Evolutionary conservation across 2,888 invertebrate genomes (phyloP), one percentile per base, ranked within the genome.

Genomic region (Leptopterna dolabrata): DNA sequence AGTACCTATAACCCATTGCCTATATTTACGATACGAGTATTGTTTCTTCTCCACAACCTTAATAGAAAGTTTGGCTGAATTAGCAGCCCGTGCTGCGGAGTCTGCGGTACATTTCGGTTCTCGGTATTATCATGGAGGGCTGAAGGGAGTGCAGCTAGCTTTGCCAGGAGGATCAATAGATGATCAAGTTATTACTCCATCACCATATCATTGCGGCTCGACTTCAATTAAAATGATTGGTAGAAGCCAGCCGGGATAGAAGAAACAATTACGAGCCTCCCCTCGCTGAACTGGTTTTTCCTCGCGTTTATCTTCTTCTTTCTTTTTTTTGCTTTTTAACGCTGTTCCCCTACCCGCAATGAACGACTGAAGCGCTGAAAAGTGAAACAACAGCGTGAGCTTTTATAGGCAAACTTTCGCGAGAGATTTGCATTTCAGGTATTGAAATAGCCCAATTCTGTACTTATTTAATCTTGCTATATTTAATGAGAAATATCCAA

Each of bases 101-200:
- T 36, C 36, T 7, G 36, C 36, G 7, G 36, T 36, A 36, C 47
- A 16, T 47, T 47, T 13, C 47, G 1, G 63, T 9, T 63, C 19
- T 24, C 63, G 63, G 11, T 9, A 11, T 63, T 63, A 27, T 63
- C 63, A 63, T 63, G 24, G 11, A 63, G 63, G n/a, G 51, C 0
- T 51, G 51, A 19, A 51, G 63, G 13, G 63, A 1, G 24, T 2
- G 51, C 16, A 0, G 19, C 27, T 2, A 63, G 63, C 27, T 63
- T 24, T 11, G 63, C 63, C 63, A 6, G 24, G 24, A 19, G 63
- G 24, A 63, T 63, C 63, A 63, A 63, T 63, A 63, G 63, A 63
- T 63, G 63, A 63, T 63, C 63, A 63, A 63, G 63, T 63, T 63
- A 63, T 63, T 63, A 63, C 63, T 63, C 63, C 63, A 63, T 63